These are phyloP conservation scores for Sesamia nonagrioides DNA, from an alignment of 1,140 invertebrate genomes.

Conservation along the genomic window DNA sequence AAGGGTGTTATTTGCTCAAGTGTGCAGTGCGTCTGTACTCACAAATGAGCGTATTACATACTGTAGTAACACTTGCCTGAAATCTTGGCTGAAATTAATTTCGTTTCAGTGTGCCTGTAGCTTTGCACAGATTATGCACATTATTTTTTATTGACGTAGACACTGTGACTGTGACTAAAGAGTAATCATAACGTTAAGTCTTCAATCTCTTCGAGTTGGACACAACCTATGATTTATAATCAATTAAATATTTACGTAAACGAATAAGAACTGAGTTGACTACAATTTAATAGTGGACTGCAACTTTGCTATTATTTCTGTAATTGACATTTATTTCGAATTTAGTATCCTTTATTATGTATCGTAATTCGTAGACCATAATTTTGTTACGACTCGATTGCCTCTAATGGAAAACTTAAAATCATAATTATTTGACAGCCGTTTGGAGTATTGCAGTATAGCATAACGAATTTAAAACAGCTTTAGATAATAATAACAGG, in stretches of 20 bases:
- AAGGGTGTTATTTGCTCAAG: constrained; percentile 61
- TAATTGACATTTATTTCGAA: constrained; percentile 31
- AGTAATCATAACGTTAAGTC: background rate
- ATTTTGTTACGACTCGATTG: background rate
- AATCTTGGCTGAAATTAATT: constrained; percentile 53
- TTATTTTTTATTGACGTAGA: constrained; percentile 26
- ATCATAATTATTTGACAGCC: too few relatives aligned
- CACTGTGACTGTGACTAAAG: constrained; percentile 19
- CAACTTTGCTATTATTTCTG: background rate
- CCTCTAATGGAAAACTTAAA: too few relatives aligned
- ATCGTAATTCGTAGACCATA: background rate
- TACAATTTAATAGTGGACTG: background rate
- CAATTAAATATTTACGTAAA: constrained; percentile 2
- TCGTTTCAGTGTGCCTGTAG: constrained; percentile 37
- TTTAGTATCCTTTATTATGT: constrained; percentile 13
- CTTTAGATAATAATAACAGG: too few relatives aligned
- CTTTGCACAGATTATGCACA: background rate
- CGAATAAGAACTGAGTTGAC: background rate
- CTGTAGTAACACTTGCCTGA: constrained; percentile 54
- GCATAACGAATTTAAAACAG: too few relatives aligned
- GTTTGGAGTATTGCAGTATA: too few relatives aligned
- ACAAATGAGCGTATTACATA: constrained; percentile 51
- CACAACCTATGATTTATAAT: constrained; percentile 13
- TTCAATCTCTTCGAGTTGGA: background rate
- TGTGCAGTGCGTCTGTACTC: constrained; percentile 43